Conservation (phyloP, 1,140 invertebrate species). For the Drosophila sproati region DNA sequence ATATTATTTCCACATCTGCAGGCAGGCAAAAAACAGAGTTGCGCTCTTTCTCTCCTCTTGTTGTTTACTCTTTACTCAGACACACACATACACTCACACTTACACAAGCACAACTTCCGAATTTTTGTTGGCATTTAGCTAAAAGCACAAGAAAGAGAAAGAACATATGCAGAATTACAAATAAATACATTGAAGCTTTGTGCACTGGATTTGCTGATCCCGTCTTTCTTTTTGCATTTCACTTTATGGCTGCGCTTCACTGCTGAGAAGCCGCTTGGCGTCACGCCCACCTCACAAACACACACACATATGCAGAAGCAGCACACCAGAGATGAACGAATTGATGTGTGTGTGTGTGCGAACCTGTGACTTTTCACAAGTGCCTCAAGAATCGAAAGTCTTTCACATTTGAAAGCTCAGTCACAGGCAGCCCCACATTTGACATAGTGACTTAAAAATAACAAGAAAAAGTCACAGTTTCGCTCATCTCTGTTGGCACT, state of each 20-base stretch:
- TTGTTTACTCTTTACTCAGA: slow-evolving; percentile 32
- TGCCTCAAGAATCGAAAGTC: slow-evolving; percentile 10
- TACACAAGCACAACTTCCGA: slow-evolving; percentile 26
- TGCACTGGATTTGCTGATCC: slow-evolving; percentile 24
- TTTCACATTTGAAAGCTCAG: slow-evolving; percentile 20
- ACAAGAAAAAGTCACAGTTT: slow-evolving; percentile 16
- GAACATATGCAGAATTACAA: slow-evolving; percentile 33
- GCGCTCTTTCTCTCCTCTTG: slow-evolving; percentile 21
- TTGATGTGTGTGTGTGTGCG: not conserved
- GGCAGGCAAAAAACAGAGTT: slow-evolving; percentile 36
- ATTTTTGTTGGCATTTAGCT: slow-evolving; percentile 44
- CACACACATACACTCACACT: slow-evolving; percentile 23
- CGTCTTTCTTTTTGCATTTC: slow-evolving; percentile 40
- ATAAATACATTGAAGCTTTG: slow-evolving; percentile 19
- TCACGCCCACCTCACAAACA: slow-evolving; percentile 45
- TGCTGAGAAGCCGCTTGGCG: slow-evolving; percentile 10
- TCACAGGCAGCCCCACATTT: slow-evolving; percentile 11
- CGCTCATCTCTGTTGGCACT: slow-evolving; percentile 39
- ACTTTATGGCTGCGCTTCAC: slow-evolving; percentile 35
- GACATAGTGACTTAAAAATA: slow-evolving; percentile 22
- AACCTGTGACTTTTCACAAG: slow-evolving; percentile 36
- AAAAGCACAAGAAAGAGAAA: slow-evolving; percentile 41
- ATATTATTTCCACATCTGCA: slow-evolving; percentile 40
- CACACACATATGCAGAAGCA: not conserved
- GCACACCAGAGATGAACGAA: slow-evolving; percentile 41